Evolutionary conservation across 2,888 invertebrate species (phyloP), one percentile per base, ranked within the genome.

Genomic region (Tortricodes alternella): DNA sequence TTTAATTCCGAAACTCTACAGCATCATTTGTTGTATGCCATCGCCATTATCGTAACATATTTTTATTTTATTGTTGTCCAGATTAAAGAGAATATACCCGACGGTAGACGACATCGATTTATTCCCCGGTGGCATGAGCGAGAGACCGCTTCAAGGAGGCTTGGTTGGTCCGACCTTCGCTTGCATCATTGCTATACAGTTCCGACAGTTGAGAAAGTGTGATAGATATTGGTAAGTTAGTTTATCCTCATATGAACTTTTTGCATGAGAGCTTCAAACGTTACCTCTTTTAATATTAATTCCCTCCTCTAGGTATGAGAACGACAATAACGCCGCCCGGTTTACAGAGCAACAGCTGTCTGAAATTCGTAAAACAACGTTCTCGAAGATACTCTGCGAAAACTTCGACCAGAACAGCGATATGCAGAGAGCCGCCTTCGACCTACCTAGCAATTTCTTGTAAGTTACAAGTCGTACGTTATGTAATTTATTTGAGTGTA

Each of bases 41-140:
- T n/a, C n/a, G n/a, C n/a, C n/a, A n/a, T n/a, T n/a, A n/a, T n/a
- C n/a, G n/a, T n/a, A n/a, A n/a, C n/a, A 18, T 48, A 2, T 39
- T 13, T 13, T 15, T 32, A 15, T 11, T 21, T 48, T 27, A 11
- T 27, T 13, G 11, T 50, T 19, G 62, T 64, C 0, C 71, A 90
- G 94, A 60, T 92, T 96, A 71, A 95, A 96, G 82, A 92, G 95
- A 58, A 94, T 96, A 60, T 97, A 97, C 79, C 93, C 95, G 0
- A 95, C 96, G 1, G 98, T 98, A 0, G 98, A 99, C 72, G 99
- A 99, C 79, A 97, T 99, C 53, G 97, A 99, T 82, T 91, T 99
- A 2, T 99, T 99, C 93, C 97, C 98, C 0, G 99, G 98, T 16
- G 96, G 98, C 1, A 95, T 99, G 94, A 96, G 97, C 67, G 96